Evolutionary conservation across 2,113 vertebrate species (phyloP), one percentile per base, ranked within the genome.

Genomic region (Heterotis niloticus): DNA sequence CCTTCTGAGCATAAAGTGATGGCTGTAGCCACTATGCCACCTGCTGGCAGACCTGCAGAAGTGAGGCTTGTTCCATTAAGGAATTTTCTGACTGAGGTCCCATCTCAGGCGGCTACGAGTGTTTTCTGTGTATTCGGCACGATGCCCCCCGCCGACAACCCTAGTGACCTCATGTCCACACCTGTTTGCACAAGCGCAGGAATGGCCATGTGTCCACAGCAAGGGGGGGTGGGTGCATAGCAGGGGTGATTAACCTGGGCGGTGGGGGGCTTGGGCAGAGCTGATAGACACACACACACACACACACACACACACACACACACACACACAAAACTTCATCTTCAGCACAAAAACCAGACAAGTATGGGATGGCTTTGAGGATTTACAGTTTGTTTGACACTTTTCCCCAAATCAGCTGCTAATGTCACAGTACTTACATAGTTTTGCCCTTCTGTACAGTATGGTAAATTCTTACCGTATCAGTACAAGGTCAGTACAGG

Each of bases 121-220:
- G 54, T 83, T 85, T 72, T 67, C 78, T 81, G 77, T 84, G 87
- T 75, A 86, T 81, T 75, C 86, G 81, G 86, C 79, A 88, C 81
- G 87, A 88, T n/a, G 82, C 80, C 77, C 81, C 81, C 77, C 57
- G 83, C 79, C 81, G 76, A 77, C n/a, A n/a, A n/a, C n/a, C n/a
- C 23, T 64, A 56, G 75, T 60, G 75, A 0, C 13, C 71, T n/a
- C 5, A 52, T 74, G 56, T 23, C 76, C 80, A 77, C 78, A 52
- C 83, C 78, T 78, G 70, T 78, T 81, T 80, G 67, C 57, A 81
- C 79, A 1, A 34, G 24, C 11, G 65, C 56, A 79, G 83, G 75
- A 77, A 79, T 81, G 11, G 79, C n/a, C 13, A n/a, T 77, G 62
- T 83, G 78, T 82, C 83, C 83, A 82, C 26, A 81, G 66, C 75